These are phyloP conservation scores for Drosophila mauritiana DNA, from an alignment of 1,140 invertebrate genomes.

Conservation along the genomic window DNA sequence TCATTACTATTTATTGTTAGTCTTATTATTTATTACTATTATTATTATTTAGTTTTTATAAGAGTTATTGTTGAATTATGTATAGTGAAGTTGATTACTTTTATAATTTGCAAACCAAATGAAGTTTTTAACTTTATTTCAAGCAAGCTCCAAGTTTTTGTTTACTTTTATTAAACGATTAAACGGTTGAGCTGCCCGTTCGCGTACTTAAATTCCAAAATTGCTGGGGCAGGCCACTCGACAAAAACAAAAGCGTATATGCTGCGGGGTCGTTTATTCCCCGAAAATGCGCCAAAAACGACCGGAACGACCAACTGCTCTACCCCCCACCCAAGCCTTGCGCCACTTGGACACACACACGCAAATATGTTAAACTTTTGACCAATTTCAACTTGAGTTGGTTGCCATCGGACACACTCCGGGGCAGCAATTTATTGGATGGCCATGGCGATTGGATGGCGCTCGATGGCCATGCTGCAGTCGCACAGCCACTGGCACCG, in stretches of 20 bases:
- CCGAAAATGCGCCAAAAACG: slow-evolving; percentile 71
- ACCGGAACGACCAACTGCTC: slow-evolving; percentile 27
- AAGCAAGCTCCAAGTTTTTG: slow-evolving; percentile 15
- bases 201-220: slow-evolving; percentile 7
- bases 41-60: slow-evolving; percentile 47
- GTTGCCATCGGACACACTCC: slow-evolving; percentile 36
- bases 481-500: slow-evolving; percentile 35
- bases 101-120: slow-evolving; percentile 43
- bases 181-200: slow-evolving; percentile 3
- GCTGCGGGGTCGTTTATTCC: slow-evolving; percentile 52
- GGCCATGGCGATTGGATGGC: slow-evolving; percentile 72
- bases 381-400: slow-evolving; percentile 81
- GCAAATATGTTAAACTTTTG: slow-evolving; percentile 83
- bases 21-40: slow-evolving; percentile 30
- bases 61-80: slow-evolving; percentile 52
- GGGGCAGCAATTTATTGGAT: slow-evolving; percentile 78
- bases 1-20: slow-evolving; percentile 31
- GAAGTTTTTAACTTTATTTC: slow-evolving; percentile 42
- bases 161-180: slow-evolving; percentile 40
- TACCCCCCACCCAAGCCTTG: too few species aligned
- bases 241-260: slow-evolving; percentile 20
- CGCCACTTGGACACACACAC: slow-evolving; percentile 53
- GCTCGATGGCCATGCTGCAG: slow-evolving; percentile 42
- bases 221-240: slow-evolving; percentile 7
- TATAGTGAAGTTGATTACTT: slow-evolving; percentile 43